Evolutionary conservation across 2,888 invertebrate species (phyloP).

Genomic region (Loripinus fragilis): DNA sequence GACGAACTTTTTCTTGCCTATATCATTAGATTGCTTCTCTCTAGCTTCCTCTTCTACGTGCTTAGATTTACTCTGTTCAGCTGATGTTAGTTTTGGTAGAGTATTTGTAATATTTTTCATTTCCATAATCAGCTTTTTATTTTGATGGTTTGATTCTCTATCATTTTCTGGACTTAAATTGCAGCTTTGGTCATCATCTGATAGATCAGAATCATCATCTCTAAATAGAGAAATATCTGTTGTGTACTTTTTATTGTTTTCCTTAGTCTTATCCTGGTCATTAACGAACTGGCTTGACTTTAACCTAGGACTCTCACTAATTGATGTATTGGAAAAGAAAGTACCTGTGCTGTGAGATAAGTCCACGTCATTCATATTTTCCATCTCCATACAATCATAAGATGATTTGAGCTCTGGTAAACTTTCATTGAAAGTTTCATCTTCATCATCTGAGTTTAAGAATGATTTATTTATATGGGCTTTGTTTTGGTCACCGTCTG

Average conservation of each 20-base stretch:
- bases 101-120: conserved; percentile 46
- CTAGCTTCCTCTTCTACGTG: conserved; percentile 16
- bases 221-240: conserved; percentile 35
- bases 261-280: not conserved
- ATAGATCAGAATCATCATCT: conserved; percentile 16
- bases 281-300: not conserved
- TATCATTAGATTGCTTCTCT: conserved; percentile 10
- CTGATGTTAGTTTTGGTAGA: conserved; percentile 29
- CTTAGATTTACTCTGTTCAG: conserved; percentile 24
- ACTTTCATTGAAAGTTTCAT: not conserved
- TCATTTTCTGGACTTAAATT: not conserved
- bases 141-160: not conserved
- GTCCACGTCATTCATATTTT: not conserved
- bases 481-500: too few relatives aligned
- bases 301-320: conserved; percentile 6
- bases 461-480: not conserved
- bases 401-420: not conserved
- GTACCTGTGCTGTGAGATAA: not conserved
- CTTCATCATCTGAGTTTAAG: conserved; percentile 5
- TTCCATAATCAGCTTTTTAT: conserved; percentile 40
- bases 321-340: not conserved
- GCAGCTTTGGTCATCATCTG: conserved; percentile 26
- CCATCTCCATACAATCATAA: not conserved
- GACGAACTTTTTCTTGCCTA: conserved; percentile 6
- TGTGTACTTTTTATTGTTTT: conserved; percentile 2